Evolutionary conservation across 2,888 invertebrate species (phyloP).

Genomic region (Orthosia cruda): DNA sequence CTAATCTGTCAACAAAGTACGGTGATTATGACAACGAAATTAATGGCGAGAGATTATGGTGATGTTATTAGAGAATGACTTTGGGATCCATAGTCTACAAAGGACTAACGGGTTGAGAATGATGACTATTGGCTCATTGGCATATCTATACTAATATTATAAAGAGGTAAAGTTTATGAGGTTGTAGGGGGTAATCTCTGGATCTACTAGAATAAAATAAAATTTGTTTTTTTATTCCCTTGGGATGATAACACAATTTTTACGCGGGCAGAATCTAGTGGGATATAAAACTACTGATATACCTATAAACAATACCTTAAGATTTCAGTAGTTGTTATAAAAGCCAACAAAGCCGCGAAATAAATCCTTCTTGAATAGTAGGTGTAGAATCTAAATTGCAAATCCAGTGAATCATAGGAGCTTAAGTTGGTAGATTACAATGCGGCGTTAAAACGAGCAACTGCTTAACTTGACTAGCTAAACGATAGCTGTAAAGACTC

Average conservation of each 20-base stretch:
- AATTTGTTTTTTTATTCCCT: no score
- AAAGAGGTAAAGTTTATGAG: no score
- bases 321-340: constrained; percentile 5
- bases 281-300: no score
- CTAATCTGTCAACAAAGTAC: background rate
- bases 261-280: no score
- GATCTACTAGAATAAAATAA: no score
- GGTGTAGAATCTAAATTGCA: constrained; percentile 53
- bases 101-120: background rate
- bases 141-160: background rate
- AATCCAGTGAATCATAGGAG: constrained; percentile 57
- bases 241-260: no score
- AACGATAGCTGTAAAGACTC: constrained; percentile 22
- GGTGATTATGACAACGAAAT: no score
- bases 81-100: background rate
- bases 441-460: constrained; percentile 31
- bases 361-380: constrained; percentile 32
- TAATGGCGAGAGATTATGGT: no score
- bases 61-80: no score
- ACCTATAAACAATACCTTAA: background rate
- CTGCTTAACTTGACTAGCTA: constrained; percentile 13
- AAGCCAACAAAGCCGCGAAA: constrained; percentile 10
- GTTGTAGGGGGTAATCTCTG: no score
- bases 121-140: background rate
- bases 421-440: constrained; percentile 42